Conservation (phyloP, 1,140 invertebrate species). For the Drosophila subobscura region DNA sequence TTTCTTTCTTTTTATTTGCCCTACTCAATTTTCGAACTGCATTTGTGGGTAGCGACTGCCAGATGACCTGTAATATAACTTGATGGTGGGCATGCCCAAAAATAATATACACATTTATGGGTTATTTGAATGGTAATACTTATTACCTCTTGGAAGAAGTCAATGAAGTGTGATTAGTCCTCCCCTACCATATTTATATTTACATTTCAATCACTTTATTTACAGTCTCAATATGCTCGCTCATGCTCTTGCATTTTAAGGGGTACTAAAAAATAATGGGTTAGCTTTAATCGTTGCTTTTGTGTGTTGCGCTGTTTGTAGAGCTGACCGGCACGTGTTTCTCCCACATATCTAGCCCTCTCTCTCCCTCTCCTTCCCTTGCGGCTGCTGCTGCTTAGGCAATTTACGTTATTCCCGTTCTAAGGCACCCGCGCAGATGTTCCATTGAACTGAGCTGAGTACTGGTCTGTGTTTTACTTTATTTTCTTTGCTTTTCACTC, state of each 20-base stretch:
- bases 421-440: constrained; percentile 50
- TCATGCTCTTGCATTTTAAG: no score
- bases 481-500: constrained; percentile 55
- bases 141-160: no score
- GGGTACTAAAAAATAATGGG: no score
- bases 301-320: neutral
- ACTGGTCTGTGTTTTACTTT: constrained; percentile 5
- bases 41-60: neutral
- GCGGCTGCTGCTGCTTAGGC: constrained; percentile 37
- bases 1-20: constrained; percentile 27
- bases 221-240: no score
- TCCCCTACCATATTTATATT: no score
- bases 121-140: no score
- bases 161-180: no score
- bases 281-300: neutral
- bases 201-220: no score
- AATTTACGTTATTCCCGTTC: constrained; percentile 63
- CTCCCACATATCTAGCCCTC: constrained; percentile 11
- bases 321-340: constrained; percentile 15
- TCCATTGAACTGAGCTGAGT: constrained; percentile 28
- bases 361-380: neutral
- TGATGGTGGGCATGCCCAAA: no score
- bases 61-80: no score
- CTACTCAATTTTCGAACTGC: constrained; percentile 38
- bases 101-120: no score